These are phyloP conservation scores for Eurystomus glaucurus DNA, from an alignment of 2,797 vertebrate species.

Conservation along the genomic window DNA sequence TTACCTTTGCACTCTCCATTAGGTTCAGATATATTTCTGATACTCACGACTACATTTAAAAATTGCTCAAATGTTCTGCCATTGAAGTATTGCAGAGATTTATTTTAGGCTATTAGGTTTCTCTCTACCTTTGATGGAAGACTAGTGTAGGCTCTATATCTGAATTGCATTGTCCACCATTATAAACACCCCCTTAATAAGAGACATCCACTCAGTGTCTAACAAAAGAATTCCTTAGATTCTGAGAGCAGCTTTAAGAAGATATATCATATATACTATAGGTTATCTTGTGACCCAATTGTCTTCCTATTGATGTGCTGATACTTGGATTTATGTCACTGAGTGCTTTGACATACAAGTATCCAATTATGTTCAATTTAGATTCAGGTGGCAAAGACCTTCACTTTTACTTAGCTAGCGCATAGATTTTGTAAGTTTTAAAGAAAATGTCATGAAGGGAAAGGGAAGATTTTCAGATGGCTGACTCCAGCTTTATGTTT, in stretches of 20 bases:
- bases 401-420: conserved; percentile 70
- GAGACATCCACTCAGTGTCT: conserved; percentile 62
- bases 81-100: conserved; percentile 37
- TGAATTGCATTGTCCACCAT: conserved; percentile 58
- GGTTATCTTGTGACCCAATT: conserved; percentile 81
- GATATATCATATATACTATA: conserved; percentile 19
- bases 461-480: conserved; percentile 61
- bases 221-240: conserved; percentile 75
- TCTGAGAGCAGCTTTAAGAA: conserved; percentile 77
- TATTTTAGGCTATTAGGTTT: conserved; percentile 72
- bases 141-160: conserved; percentile 40
- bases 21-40: conserved; percentile 45
- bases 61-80: conserved; percentile 54
- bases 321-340: conserved; percentile 63
- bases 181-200: conserved; percentile 80
- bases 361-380: conserved; percentile 83
- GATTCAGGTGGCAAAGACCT: conserved; percentile 75
- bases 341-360: conserved; percentile 77
- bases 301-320: conserved; percentile 80
- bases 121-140: conserved; percentile 66
- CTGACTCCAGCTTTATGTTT: conserved; percentile 60
- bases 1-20: conserved; percentile 24
- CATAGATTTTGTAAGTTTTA: conserved; percentile 70
- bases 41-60: neutral
- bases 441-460: conserved; percentile 75